Conservation (phyloP, 2,888 invertebrate genomes). For the Petrolisthes manimaculis region DNA sequence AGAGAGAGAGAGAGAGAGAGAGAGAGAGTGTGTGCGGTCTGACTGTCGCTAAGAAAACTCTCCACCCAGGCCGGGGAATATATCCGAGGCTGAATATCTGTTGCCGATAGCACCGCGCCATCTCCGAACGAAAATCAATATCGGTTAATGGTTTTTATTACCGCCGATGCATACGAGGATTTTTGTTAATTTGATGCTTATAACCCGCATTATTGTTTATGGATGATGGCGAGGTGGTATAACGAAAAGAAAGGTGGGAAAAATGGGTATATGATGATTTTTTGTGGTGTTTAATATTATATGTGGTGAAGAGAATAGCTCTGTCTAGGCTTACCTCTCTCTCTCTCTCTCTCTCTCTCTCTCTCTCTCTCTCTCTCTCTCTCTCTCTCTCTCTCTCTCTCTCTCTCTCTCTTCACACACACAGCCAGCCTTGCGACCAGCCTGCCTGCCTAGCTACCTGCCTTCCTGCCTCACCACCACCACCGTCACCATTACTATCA, state of each 20-base stretch:
- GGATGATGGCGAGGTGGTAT: conserved; percentile 15
- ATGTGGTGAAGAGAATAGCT: background rate
- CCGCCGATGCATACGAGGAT: conserved; percentile 30
- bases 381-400: conserved; percentile 5
- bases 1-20: background rate
- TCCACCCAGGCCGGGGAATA: conserved; percentile 26
- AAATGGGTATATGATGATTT: conserved; percentile 7
- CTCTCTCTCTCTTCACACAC: conserved; percentile 11
- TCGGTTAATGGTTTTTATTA: conserved; percentile 49
- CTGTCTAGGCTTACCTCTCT: background rate
- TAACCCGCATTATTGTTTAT: conserved; percentile 13
- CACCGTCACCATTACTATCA: background rate
- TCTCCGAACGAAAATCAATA: conserved; percentile 52
- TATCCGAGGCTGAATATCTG: conserved; percentile 48
- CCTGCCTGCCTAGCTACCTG: no score
- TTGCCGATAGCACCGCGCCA: conserved; percentile 46
- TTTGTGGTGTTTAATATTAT: background rate
- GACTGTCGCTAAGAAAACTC: conserved; percentile 47
- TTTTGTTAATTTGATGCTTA: conserved; percentile 31
- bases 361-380: conserved; percentile 15
- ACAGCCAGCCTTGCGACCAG: no score
- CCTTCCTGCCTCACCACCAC: background rate
- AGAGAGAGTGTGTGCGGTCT: background rate
- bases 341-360: background rate
- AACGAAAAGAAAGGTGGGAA: conserved; percentile 5